Evolutionary conservation across 2,113 vertebrate genomes (phyloP).

Genomic region (Zosterops japonicus): DNA sequence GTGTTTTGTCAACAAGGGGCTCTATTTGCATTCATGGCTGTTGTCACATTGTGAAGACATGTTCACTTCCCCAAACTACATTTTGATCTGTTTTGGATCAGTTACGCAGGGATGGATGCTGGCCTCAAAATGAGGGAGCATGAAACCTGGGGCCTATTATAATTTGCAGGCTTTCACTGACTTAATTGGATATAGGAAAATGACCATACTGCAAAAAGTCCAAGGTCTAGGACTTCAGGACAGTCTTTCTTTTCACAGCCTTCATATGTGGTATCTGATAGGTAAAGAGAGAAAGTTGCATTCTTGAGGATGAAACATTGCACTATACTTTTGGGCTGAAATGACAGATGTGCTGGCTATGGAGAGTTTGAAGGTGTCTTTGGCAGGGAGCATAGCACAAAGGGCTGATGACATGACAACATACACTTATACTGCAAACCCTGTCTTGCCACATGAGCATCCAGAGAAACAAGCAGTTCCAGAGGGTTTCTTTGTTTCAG

Average conservation of each 20-base stretch:
- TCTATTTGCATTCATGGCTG: background rate
- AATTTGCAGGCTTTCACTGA: background rate
- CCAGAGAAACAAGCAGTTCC: background rate
- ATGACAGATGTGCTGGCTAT: background rate
- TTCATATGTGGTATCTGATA: background rate
- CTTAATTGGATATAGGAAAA: background rate
- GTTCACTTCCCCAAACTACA: background rate
- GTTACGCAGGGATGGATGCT: background rate
- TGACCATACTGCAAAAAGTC: background rate
- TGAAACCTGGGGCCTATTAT: background rate
- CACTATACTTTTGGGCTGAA: background rate
- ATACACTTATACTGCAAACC: background rate
- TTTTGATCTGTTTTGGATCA: background rate
- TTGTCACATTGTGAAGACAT: background rate
- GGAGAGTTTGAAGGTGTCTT: background rate
- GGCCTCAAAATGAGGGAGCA: background rate
- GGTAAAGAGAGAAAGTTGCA: background rate
- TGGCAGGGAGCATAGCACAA: background rate
- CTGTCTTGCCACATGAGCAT: background rate
- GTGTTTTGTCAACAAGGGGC: background rate
- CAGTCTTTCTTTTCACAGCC: background rate
- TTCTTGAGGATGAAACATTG: background rate
- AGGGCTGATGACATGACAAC: background rate
- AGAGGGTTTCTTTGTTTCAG: background rate
- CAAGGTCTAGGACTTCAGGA: background rate